phyloP scores from a whole-genome alignment of 2,888 invertebrate genomes.

The Dromius quadrimaculatus region DNA sequence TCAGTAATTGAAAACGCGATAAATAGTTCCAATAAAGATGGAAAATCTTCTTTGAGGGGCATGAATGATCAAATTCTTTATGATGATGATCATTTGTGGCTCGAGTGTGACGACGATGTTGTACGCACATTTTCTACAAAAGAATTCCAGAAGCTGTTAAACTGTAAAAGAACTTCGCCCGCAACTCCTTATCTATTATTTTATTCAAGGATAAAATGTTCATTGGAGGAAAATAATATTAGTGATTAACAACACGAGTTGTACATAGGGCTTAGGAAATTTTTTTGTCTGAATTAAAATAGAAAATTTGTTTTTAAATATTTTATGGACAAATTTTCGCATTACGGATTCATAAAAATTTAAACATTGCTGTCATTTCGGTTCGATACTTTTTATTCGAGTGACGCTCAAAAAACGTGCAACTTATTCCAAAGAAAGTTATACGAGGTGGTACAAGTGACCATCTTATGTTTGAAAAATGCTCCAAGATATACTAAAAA shows the following conservation, averaged over 20 bases:
- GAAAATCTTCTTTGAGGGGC: conserved; percentile 59
- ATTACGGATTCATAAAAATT: no score
- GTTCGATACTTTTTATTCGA: no score
- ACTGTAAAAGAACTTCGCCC: conserved; percentile 79
- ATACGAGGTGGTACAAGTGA: no score
- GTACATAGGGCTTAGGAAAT: conserved; percentile 32
- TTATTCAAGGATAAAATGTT: conserved; percentile 70
- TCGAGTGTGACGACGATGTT: conserved; percentile 90
- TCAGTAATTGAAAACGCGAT: conserved; percentile 62
- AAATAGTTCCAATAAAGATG: conserved; percentile 60
- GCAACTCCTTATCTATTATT: conserved; percentile 90
- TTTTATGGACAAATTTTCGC: no score
- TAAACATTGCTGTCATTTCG: no score
- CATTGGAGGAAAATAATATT: conserved; percentile 10
- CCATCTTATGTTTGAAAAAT: no score
- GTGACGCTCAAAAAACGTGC: no score
- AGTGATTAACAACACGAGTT: conserved; percentile 41
- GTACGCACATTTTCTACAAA: conserved; percentile 82
- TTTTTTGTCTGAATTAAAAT: conserved; percentile 7
- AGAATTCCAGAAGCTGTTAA: conserved; percentile 79
- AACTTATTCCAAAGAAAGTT: no score
- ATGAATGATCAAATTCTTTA: conserved; percentile 28
- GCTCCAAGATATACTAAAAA: no score
- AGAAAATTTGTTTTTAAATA: conserved; percentile 12
- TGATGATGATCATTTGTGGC: conserved; percentile 72